phyloP scores from a whole-genome alignment of 1,140 invertebrate species.

The Lasioglossum baleicum region DNA sequence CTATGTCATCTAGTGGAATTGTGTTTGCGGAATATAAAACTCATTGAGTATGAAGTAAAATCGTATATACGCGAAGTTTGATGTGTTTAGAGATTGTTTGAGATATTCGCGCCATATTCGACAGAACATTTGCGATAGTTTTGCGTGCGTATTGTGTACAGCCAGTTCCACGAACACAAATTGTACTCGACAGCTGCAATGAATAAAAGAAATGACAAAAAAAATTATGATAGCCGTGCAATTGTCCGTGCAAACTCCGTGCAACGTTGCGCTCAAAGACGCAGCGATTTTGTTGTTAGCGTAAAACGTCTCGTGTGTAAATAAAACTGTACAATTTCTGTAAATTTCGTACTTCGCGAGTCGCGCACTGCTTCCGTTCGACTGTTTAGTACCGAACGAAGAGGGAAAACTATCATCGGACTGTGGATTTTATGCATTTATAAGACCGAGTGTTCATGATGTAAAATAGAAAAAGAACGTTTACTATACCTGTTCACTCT shows the following conservation, averaged over 20 bases:
- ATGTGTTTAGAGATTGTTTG: too few species aligned
- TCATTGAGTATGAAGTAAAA: neutral
- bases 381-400: neutral
- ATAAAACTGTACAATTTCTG: neutral
- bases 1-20: too few species aligned
- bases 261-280: neutral
- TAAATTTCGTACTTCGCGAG: slow-evolving; percentile 6
- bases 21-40: too few species aligned
- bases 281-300: neutral
- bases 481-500: too few species aligned
- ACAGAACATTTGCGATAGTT: neutral
- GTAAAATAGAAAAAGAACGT: too few species aligned
- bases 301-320: neutral
- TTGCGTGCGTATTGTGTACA: neutral
- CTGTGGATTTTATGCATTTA: too few species aligned
- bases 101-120: neutral
- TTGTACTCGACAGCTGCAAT: neutral
- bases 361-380: slow-evolving; percentile 7
- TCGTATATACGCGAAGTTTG: neutral
- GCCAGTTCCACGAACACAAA: neutral
- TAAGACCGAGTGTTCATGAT: too few species aligned
- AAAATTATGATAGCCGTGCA: neutral
- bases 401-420: neutral
- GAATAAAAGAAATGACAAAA: neutral
- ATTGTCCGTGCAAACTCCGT: neutral